These are phyloP conservation scores for Synchiropus splendidus DNA, from an alignment of 2,113 vertebrate genomes.

Conservation along the genomic window DNA sequence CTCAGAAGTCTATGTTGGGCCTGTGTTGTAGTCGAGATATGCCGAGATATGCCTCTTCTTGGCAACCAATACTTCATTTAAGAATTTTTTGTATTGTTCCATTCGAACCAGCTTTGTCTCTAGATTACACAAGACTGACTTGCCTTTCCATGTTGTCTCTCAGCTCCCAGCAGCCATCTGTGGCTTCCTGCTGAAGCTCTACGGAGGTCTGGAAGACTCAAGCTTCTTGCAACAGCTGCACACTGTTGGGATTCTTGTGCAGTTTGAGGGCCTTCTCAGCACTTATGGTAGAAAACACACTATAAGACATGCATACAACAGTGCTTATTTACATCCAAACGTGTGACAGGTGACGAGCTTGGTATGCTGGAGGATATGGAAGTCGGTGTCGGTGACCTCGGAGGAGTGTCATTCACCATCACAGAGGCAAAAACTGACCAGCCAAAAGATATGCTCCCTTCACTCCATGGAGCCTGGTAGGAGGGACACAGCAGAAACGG, in stretches of 20 bases:
- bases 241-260: constrained; percentile 72
- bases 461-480: constrained; percentile 76
- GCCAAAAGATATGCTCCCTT: constrained; percentile 65
- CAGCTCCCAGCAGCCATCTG: constrained; percentile 71
- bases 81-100: too few species aligned
- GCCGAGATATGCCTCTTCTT: too few species aligned
- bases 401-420: constrained; percentile 72
- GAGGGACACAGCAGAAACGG: background rate
- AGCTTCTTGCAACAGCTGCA: constrained; percentile 77
- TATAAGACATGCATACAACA: constrained; percentile 1
- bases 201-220: constrained; percentile 67
- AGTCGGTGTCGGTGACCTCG: constrained; percentile 79
- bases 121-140: too few species aligned
- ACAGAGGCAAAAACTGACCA: constrained; percentile 69
- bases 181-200: constrained; percentile 77
- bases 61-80: too few species aligned
- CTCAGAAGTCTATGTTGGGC: too few species aligned
- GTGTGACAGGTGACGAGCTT: constrained; percentile 74
- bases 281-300: constrained; percentile 68
- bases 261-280: constrained; percentile 84
- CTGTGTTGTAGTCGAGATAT: too few species aligned
- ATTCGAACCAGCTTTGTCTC: too few species aligned
- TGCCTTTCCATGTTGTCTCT: constrained; percentile 12
- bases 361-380: constrained; percentile 90
- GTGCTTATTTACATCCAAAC: constrained; percentile 9